phyloP scores from a whole-genome alignment of 2,113 vertebrate species.

The Ictidomys tridecemlineatus region DNA sequence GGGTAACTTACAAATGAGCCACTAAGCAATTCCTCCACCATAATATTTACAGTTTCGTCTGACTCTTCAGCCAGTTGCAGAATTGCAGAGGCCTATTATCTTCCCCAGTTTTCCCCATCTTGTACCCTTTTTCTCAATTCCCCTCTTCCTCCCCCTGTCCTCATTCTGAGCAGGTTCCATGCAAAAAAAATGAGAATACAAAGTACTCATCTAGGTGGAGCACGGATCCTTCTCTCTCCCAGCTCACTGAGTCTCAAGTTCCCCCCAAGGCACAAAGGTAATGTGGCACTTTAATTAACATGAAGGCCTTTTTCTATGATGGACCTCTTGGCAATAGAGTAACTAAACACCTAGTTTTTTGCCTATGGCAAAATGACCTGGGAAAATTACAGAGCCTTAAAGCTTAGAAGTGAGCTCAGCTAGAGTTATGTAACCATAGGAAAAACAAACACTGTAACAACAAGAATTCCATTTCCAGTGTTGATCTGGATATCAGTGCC shows the following conservation, averaged over 20 bases:
- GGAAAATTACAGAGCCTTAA: constrained; percentile 45
- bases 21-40: not conserved
- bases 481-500: not conserved
- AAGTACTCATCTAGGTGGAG: not conserved
- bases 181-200: not conserved
- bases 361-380: constrained; percentile 47
- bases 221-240: not conserved
- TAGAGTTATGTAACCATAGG: constrained; percentile 35
- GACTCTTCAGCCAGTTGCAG: constrained; percentile 35
- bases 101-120: not conserved
- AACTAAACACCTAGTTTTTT: constrained; percentile 40
- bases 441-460: constrained; percentile 57
- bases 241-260: not conserved
- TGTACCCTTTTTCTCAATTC: not conserved
- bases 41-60: constrained; percentile 16
- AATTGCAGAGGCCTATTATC: not conserved
- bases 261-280: not conserved
- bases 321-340: constrained; percentile 18
- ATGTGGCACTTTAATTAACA: constrained; percentile 58
- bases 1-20: constrained; percentile 60
- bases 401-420: constrained; percentile 31
- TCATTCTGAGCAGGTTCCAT: not conserved
- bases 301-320: constrained; percentile 54
- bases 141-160: no score
- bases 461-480: constrained; percentile 26